A percentile compares a stretch with the other conserved stretches of the same genome.
These are phyloP conservation scores for Helicoverpa armigera DNA, from an alignment of 1,140 invertebrate genomes.

Conservation along the genomic window DNA sequence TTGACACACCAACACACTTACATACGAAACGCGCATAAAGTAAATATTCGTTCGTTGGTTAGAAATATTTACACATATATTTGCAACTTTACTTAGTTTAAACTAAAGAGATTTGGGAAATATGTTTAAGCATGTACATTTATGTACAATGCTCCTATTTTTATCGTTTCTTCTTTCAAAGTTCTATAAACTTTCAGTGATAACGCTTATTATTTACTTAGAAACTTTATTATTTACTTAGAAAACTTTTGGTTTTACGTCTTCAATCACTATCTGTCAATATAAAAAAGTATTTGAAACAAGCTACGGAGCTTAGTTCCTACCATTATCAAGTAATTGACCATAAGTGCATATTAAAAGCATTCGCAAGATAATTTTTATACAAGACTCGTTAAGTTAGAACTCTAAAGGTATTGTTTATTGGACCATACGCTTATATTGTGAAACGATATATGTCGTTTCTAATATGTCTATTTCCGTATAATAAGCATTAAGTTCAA, in stretches of 20 bases:
- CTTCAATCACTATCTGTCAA: no score
- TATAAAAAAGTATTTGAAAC: no score
- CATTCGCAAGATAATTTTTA: neutral
- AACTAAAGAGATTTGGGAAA: slow-evolving; percentile 13
- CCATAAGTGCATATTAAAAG: no score
- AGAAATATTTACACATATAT: slow-evolving; percentile 31
- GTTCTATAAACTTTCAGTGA: no score
- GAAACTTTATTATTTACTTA: no score
- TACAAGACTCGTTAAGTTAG: neutral
- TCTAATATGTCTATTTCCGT: slow-evolving; percentile 24
- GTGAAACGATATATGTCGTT: neutral
- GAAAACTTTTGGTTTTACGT: no score
- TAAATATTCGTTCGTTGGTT: slow-evolving; percentile 22
- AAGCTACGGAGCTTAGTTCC: no score
- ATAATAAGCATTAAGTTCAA: slow-evolving; percentile 6
- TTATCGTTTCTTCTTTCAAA: no score
- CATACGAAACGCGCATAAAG: slow-evolving; percentile 14
- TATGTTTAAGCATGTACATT: neutral
- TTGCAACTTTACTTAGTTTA: slow-evolving; percentile 1
- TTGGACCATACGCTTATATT: slow-evolving; percentile 1
- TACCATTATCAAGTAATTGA: no score
- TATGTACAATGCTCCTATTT: no score
- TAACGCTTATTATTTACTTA: no score
- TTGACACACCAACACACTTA: slow-evolving; percentile 40
- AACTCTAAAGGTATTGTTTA: neutral